Conservation (phyloP, 2,888 invertebrate species). For the Tupiocoris notatus region DNA sequence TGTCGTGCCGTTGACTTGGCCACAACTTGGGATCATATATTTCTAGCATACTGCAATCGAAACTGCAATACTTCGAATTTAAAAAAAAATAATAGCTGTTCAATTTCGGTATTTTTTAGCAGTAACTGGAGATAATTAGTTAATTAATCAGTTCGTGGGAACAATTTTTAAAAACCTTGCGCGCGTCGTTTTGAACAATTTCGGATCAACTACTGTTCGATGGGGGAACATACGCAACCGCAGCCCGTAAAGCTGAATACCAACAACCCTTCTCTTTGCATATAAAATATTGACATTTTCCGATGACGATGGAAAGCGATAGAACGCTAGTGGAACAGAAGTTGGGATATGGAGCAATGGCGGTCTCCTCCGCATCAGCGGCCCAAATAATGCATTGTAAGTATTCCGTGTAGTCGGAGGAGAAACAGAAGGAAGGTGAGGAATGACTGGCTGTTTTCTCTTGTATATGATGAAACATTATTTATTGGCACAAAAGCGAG, state of each 20-base stretch:
- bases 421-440: neutral
- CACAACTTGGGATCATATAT: slow-evolving; percentile 22
- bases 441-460: neutral
- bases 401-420: slow-evolving; percentile 34
- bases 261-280: neutral
- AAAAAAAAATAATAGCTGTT: no score
- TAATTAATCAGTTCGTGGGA: no score
- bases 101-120: no score
- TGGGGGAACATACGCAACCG: no score
- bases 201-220: no score
- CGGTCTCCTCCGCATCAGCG: slow-evolving; percentile 14
- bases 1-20: slow-evolving; percentile 34
- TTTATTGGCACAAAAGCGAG: slow-evolving; percentile 36
- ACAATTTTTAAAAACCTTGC: no score
- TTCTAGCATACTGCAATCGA: neutral
- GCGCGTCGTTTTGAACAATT: no score
- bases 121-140: no score
- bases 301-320: slow-evolving; percentile 22
- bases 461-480: slow-evolving; percentile 36
- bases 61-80: no score
- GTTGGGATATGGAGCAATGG: neutral
- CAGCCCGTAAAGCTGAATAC: no score
- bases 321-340: neutral
- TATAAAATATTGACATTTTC: slow-evolving; percentile 38
- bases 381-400: slow-evolving; percentile 40